phyloP scores from a whole-genome alignment of 1,140 invertebrate species.

The Homarus americanus region DNA sequence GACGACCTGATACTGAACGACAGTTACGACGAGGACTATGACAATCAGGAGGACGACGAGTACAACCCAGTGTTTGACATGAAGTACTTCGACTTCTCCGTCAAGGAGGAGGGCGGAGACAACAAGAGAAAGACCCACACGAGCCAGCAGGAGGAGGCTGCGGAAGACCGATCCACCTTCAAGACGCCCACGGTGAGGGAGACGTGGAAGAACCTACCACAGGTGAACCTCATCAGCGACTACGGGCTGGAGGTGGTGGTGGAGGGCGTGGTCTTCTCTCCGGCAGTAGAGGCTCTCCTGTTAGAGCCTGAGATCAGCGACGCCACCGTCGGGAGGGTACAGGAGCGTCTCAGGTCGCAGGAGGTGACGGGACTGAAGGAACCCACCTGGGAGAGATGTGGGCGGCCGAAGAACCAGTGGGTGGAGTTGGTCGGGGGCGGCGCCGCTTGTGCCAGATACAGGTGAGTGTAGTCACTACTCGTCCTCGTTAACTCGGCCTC shows the following conservation, averaged over 20 bases:
- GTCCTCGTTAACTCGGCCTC: too few relatives aligned
- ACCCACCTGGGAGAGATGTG: conserved; percentile 52
- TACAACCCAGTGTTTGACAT: conserved; percentile 57
- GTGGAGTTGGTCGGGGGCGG: conserved; percentile 12
- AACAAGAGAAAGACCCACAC: not conserved
- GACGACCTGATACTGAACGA: conserved; percentile 14
- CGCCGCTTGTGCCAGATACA: conserved; percentile 58
- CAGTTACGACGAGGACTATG: conserved; percentile 18
- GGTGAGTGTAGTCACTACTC: not conserved
- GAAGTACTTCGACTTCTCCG: conserved; percentile 57
- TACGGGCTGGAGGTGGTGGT: conserved; percentile 20
- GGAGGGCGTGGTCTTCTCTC: conserved; percentile 41
- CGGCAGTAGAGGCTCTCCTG: conserved; percentile 13
- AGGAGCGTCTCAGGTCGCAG: conserved; percentile 19
- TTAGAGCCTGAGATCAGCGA: conserved; percentile 16
- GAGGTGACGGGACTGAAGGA: conserved; percentile 40
- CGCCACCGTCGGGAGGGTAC: conserved; percentile 21
- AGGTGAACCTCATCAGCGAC: not conserved
- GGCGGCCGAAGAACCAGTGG: conserved; percentile 63
- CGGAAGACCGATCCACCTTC: not conserved
- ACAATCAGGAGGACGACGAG: conserved; percentile 16
- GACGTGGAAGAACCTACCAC: conserved; percentile 34
- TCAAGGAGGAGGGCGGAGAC: conserved; percentile 7
- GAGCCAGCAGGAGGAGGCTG: not conserved
- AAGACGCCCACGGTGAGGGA: conserved; percentile 6